Evolutionary conservation across 2,797 vertebrate genomes (phyloP).

Genomic region (Odontamblyopus rebecca): DNA sequence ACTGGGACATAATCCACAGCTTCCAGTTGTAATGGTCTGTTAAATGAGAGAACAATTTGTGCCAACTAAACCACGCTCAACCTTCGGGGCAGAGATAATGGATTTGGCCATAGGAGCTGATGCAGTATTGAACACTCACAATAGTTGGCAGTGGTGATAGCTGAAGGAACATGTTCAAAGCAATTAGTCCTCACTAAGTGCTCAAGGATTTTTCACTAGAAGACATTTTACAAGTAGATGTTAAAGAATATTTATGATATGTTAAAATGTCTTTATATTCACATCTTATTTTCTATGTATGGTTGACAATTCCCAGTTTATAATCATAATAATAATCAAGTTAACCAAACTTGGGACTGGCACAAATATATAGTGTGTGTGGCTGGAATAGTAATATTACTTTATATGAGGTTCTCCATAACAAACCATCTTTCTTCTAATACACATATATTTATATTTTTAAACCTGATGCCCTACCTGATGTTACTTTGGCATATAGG

Average conservation of each 20-base stretch:
- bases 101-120: conserved; percentile 66
- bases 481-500: too few species aligned
- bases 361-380: background rate
- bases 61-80: conserved; percentile 57
- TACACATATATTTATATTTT: background rate
- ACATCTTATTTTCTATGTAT: background rate
- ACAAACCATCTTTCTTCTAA: background rate
- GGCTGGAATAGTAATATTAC: background rate
- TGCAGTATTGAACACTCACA: conserved; percentile 60
- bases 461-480: background rate
- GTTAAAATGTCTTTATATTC: conserved; percentile 11
- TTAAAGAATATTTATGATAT: background rate
- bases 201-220: conserved; percentile 34
- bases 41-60: conserved; percentile 57
- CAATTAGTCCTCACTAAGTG: conserved; percentile 56
- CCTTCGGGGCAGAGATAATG: conserved; percentile 58
- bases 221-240: conserved; percentile 12
- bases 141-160: conserved; percentile 33
- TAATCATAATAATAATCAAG: background rate
- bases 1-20: conserved; percentile 44
- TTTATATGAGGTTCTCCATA: background rate
- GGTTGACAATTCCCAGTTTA: background rate
- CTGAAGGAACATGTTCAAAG: conserved; percentile 47
- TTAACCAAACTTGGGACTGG: conserved; percentile 2
- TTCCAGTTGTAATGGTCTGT: conserved; percentile 43